Base-by-base conservation (phyloP, 2,888 invertebrate genomes). In the Mylabris sibirica region DNA sequence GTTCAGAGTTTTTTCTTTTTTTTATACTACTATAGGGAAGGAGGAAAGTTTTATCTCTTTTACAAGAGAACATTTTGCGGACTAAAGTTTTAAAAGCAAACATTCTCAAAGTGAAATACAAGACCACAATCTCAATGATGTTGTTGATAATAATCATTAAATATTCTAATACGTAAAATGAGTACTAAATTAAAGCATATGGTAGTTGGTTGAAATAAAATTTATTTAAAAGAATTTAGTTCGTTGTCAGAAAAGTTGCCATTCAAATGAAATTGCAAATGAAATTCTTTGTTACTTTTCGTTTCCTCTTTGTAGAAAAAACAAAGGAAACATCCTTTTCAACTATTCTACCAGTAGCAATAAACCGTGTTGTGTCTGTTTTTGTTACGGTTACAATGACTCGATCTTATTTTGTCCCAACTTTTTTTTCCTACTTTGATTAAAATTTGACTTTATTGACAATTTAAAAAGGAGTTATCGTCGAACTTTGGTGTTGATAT, bases 31-130 rank as follows among this genome's bases (percentile, higher is more conserved):
- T 12, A 53, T 22, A 20, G 14, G 41, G 41, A 65, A 66, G 72
- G 75, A 76, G 75, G 75, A 78, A 80, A 80, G 76, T 80, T 82
- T 81, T 81, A 80, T 81, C 80, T 79, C 69, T 53, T 53, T 53
- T 12, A 63, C 57, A 67, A 67, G 67, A 64, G 62, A 63, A 66
- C 66, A 62, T 64, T 61, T 38, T 57, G 61, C 59, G 35, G 14
- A 41, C 22, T 35, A 61, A 70, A 67, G 67, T 59, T 65, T 70
- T 70, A 41, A 60, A 64, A 17, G 38, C 57, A 60, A 66, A 68
- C 66, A 71, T 65, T 71, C 66, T 66, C 49, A 57, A 68, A 68
- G 65, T 59, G 66, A 64, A 67, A 67, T 67, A 67, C 59, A 64
- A 68, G n/a, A 41, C 22, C 38, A 34, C 35, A 61, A 35, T 61